Conservation (phyloP, 2,797 vertebrate genomes). For the Linurgus olivaceus region DNA sequence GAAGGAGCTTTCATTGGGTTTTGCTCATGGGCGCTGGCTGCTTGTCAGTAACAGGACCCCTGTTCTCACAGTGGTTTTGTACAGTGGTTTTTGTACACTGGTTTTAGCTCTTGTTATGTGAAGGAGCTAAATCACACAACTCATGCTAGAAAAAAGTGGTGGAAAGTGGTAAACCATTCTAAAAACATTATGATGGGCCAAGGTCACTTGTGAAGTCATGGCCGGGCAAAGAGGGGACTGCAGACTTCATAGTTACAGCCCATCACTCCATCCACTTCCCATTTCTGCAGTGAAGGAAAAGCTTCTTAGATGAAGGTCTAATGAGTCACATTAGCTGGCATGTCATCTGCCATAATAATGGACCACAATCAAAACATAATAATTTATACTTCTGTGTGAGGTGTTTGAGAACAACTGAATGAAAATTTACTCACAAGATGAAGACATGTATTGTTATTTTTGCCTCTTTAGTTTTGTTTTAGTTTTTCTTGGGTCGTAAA, state of each 20-base stretch:
- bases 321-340: not conserved
- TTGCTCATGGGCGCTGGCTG: not conserved
- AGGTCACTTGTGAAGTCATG: not conserved
- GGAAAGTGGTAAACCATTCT: not conserved
- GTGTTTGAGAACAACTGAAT: not conserved
- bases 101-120: not conserved
- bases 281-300: not conserved
- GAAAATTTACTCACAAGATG: not conserved
- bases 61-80: not conserved
- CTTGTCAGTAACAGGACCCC: not conserved
- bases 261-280: not conserved
- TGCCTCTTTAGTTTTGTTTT: not conserved
- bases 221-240: not conserved
- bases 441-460: not conserved
- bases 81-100: not conserved
- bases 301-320: not conserved
- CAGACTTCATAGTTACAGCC: not conserved
- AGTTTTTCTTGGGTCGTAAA: not conserved
- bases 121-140: not conserved
- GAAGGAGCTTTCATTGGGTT: not conserved
- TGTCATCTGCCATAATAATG: not conserved
- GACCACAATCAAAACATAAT: not conserved
- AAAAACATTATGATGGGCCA: not conserved
- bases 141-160: not conserved
- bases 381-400: not conserved